Conservation (phyloP, 2,888 invertebrate species). For the Nineta flava region DNA sequence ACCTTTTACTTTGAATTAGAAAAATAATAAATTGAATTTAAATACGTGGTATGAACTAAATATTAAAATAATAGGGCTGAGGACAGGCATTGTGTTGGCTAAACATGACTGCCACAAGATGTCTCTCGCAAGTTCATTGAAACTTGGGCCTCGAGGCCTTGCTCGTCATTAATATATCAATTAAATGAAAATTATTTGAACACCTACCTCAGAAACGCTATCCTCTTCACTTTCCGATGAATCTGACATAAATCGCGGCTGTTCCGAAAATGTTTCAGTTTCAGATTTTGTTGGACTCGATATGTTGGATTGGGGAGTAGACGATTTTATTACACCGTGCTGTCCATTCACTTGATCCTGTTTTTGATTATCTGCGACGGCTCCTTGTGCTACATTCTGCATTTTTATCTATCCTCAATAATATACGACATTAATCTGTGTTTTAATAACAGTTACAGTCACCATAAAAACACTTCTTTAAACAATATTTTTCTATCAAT, state of each 20-base stretch:
- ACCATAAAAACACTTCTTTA: conserved; percentile 6
- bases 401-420: conserved; percentile 59
- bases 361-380: conserved; percentile 64
- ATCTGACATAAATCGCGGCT: conserved; percentile 81
- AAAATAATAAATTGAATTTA: too few species aligned
- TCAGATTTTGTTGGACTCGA: conserved; percentile 71
- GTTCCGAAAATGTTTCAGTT: conserved; percentile 76
- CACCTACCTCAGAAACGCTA: conserved; percentile 85
- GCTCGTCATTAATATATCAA: conserved; percentile 13
- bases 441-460: conserved; percentile 8
- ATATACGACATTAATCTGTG: conserved; percentile 31
- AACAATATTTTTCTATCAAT: conserved; percentile 15
- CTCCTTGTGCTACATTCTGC: conserved; percentile 78
- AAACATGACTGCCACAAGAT: conserved; percentile 34
- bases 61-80: not conserved
- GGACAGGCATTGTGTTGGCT: conserved; percentile 9
- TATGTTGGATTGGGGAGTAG: conserved; percentile 73
- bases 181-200: conserved; percentile 16
- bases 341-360: conserved; percentile 62
- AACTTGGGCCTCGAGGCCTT: conserved; percentile 26
- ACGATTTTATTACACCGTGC: conserved; percentile 51
- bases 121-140: conserved; percentile 48
- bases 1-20: too few species aligned
- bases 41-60: not conserved
- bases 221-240: conserved; percentile 93